These are phyloP conservation scores for Rostratula benghalensis DNA, from an alignment of 2,113 vertebrate species.

Conservation along the genomic window DNA sequence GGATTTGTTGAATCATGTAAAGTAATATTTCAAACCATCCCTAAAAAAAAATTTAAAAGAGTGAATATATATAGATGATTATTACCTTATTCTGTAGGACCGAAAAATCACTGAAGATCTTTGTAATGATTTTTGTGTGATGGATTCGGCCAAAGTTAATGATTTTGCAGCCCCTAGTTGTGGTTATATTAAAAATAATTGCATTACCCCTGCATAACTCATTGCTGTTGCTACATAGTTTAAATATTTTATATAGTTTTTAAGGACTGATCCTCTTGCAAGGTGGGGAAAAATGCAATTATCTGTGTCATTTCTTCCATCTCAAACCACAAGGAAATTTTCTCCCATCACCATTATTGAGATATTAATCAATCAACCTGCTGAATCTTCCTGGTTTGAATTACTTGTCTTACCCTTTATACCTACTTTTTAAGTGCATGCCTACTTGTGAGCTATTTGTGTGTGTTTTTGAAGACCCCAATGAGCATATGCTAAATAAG, in stretches of 20 bases:
- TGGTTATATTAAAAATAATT: slow-evolving; percentile 56
- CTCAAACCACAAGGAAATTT: slow-evolving; percentile 17
- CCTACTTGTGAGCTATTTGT: background rate
- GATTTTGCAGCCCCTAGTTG: slow-evolving; percentile 8
- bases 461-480: background rate
- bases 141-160: slow-evolving; percentile 36
- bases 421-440: background rate
- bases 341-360: background rate
- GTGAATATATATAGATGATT: background rate
- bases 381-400: background rate
- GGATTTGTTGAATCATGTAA: background rate
- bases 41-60: too few species aligned
- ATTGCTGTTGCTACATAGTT: background rate
- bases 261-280: background rate
- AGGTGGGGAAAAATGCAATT: background rate
- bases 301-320: background rate
- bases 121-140: slow-evolving; percentile 22
- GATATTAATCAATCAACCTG: background rate
- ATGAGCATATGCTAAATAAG: background rate
- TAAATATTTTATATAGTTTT: slow-evolving; percentile 51
- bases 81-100: background rate
- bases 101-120: background rate
- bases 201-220: background rate
- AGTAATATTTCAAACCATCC: background rate
- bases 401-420: background rate